Percentiles rank a stretch among this genome's conserved stretches.
These are phyloP conservation scores for Cichladusa arquata DNA, from an alignment of 2,113 vertebrate species.

Conservation along the genomic window DNA sequence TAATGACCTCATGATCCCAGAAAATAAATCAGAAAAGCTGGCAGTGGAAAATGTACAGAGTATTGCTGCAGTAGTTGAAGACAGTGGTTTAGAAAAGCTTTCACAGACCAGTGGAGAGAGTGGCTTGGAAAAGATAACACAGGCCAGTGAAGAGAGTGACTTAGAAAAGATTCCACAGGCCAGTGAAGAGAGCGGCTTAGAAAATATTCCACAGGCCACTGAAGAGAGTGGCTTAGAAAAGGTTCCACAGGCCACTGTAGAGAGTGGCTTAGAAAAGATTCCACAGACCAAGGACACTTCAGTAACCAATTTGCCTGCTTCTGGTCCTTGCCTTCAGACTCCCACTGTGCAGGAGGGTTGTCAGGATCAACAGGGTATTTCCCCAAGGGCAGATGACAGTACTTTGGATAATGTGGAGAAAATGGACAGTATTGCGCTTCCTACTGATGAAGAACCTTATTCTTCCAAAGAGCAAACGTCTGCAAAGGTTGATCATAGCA, in stretches of 20 bases:
- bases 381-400: background rate
- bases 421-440: background rate
- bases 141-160: fast-evolving
- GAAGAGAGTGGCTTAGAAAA: background rate
- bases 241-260: background rate
- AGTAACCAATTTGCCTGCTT: background rate
- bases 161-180: background rate
- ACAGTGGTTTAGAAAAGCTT: background rate
- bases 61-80: background rate
- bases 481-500: background rate
- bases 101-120: background rate
- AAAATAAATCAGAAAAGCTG: background rate
- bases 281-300: background rate
- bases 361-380: background rate
- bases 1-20: background rate
- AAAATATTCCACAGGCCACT: background rate
- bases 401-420: background rate
- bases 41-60: background rate
- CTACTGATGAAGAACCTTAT: background rate
- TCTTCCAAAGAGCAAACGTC: background rate
- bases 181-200: background rate
- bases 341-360: background rate
- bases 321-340: background rate
- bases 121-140: background rate
- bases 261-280: background rate